Conservation (phyloP, 1,140 invertebrate genomes). For the Calephelis nemesis region DNA sequence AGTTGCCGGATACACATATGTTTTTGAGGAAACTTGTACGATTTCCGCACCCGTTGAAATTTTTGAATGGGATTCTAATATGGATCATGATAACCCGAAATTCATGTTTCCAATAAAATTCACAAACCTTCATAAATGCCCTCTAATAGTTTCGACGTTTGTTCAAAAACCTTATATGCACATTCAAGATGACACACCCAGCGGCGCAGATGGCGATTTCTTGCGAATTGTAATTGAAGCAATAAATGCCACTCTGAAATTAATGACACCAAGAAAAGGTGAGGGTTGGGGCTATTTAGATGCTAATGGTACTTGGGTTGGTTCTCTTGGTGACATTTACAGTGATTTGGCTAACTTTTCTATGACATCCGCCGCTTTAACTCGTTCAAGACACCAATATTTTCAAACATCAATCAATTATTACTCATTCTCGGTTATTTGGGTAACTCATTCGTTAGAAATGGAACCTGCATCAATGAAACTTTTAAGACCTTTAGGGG, state of each 20-base stretch:
- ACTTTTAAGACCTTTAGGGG: slow-evolving; percentile 52
- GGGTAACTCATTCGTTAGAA: slow-evolving; percentile 52
- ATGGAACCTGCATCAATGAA: slow-evolving; percentile 46
- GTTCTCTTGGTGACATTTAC: slow-evolving; percentile 56
- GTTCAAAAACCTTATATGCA: slow-evolving; percentile 53
- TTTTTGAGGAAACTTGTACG: slow-evolving; percentile 38
- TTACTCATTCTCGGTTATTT: slow-evolving; percentile 38
- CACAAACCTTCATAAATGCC: slow-evolving; percentile 51
- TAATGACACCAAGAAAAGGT: slow-evolving; percentile 48
- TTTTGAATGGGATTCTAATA: slow-evolving; percentile 26
- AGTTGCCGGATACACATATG: slow-evolving; percentile 41
- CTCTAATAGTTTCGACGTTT: slow-evolving; percentile 53
- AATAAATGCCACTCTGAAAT: slow-evolving; percentile 49
- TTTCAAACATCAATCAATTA: slow-evolving; percentile 59
- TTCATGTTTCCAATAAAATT: slow-evolving; percentile 48
- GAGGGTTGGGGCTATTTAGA: slow-evolving; percentile 53
- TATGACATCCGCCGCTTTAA: slow-evolving; percentile 59
- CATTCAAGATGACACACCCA: slow-evolving; percentile 39
- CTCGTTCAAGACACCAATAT: slow-evolving; percentile 41
- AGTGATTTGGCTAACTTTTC: slow-evolving; percentile 59
- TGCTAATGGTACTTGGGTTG: slow-evolving; percentile 53
- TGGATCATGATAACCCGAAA: slow-evolving; percentile 21
- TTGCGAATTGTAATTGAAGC: slow-evolving; percentile 43
- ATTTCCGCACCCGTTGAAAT: slow-evolving; percentile 34
- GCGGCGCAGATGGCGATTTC: slow-evolving; percentile 56